Evolutionary conservation across 2,797 vertebrate species (phyloP).

Genomic region (Gambelia wislizenii): DNA sequence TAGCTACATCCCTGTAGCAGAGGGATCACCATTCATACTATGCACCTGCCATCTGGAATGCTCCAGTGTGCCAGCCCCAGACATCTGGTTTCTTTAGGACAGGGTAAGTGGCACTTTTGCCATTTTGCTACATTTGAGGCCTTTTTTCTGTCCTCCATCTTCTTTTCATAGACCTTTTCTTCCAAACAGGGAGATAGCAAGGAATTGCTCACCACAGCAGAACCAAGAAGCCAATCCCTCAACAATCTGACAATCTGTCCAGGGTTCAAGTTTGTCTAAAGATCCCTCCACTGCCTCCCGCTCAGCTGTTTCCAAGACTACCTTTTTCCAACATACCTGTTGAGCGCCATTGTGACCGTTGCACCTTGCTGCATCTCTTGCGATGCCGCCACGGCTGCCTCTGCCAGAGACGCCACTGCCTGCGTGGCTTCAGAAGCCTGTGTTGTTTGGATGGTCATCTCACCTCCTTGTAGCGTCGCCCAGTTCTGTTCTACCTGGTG

Average conservation of each 20-base stretch:
- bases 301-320: accelerated
- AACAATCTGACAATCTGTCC: no score
- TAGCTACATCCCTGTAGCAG: no score
- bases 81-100: neutral
- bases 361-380: conserved; percentile 95
- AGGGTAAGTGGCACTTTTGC: no score
- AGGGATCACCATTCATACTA: no score
- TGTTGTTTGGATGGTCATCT: conserved; percentile 98
- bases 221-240: no score
- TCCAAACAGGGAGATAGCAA: no score
- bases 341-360: conserved; percentile 98
- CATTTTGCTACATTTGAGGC: no score
- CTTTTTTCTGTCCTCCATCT: no score
- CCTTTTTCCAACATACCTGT: conserved; percentile 84
- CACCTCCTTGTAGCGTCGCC: conserved; percentile 94
- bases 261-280: no score
- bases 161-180: no score
- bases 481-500: conserved; percentile 94
- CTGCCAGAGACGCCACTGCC: conserved; percentile 94
- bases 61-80: neutral
- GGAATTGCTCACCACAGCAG: no score
- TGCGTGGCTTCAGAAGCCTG: conserved; percentile 97
- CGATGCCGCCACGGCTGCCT: conserved; percentile 94
- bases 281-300: neutral
- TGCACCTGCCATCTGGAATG: neutral